Evolutionary conservation across 2,888 invertebrate genomes (phyloP), one percentile per base, ranked within the genome.

Genomic region (Heliconius erato): DNA sequence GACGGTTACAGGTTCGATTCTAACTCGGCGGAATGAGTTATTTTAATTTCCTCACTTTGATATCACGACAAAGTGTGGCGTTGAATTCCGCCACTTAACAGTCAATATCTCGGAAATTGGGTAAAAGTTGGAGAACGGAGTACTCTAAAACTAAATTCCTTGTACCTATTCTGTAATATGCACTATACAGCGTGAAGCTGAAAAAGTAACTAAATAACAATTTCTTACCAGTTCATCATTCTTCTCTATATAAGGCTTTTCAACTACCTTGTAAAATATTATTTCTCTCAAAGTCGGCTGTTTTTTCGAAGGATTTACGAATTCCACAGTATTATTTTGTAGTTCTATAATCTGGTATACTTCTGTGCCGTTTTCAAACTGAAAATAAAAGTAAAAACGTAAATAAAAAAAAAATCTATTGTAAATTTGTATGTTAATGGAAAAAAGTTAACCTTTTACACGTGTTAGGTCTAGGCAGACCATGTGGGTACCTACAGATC

Each of bases 201-300:
- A 35, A 69, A 69, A 32, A 69, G 19, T 72, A 26, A 72, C 9
- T 4, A 9, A 49, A 6, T 19, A 63, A 23, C 23, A 26, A 54
- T n/a, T 12, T 28, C 69, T 54, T 79, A 82, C 84, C 74, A 69
- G 49, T 16, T 82, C 67, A 28, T 71, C 28, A 16, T 74, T 59
- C 16, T 59, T 67, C 26, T 49, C 35, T 5, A 74, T 63, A 26
- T 74, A 83, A n/a, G 82, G 81, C 40, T 77, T 84, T 74, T 80
- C 82, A 63, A 83, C 40, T 44, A 84, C 32, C 9, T 68, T 81
- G n/a, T 81, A 84, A 65, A 79, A 85, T 7, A 83, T 68, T 2
- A 85, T 85, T 65, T 85, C 84, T 16, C 84, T 74, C 2, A 85
- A 49, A 2, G 74, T 69, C 1, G 82, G 82, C n/a, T 82, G 40